Conservation (phyloP, 2,888 invertebrate genomes). For the Drosophila prostipennis region DNA sequence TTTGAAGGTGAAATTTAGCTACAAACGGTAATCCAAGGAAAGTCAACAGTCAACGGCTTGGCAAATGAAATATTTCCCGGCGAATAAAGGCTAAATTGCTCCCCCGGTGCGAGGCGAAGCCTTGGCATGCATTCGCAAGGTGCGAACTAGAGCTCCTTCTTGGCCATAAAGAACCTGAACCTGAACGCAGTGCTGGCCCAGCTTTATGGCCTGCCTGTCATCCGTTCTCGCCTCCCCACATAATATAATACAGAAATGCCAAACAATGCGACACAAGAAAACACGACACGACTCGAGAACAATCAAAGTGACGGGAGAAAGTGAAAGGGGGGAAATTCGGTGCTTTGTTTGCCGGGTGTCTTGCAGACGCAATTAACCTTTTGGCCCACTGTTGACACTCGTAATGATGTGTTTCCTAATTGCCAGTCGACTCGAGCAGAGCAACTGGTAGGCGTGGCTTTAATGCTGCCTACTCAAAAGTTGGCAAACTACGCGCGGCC, state of each 20-base stretch:
- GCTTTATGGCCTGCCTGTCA: constrained; percentile 24
- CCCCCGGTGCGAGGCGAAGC: constrained; percentile 7
- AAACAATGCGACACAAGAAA: constrained; percentile 14
- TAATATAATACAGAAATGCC: constrained; percentile 3
- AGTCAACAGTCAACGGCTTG: constrained; percentile 5
- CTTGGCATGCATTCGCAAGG: constrained; percentile 20
- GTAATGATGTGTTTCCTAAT: constrained; percentile 75
- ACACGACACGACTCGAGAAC: constrained; percentile 21
- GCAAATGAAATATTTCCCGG: constrained; percentile 22
- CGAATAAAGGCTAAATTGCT: constrained; percentile 17
- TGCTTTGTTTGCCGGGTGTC: constrained; percentile 24
- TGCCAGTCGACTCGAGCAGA: constrained; percentile 50
- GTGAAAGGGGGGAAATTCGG: constrained; percentile 1
- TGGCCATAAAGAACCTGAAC: constrained; percentile 24
- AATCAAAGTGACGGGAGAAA: constrained; percentile 28
- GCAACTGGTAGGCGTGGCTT: constrained; percentile 47
- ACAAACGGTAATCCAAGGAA: constrained; percentile 20
- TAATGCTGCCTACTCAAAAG: constrained; percentile 19
- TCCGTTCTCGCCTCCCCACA: neutral
- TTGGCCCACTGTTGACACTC: constrained; percentile 71
- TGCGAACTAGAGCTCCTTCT: constrained; percentile 24
- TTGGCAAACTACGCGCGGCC: constrained; percentile 32
- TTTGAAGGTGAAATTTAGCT: neutral
- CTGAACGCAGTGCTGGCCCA: neutral
- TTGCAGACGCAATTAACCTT: constrained; percentile 72